These are phyloP conservation scores for Oryzias sinensis DNA, from an alignment of 2,797 vertebrate genomes.

Conservation along the genomic window DNA sequence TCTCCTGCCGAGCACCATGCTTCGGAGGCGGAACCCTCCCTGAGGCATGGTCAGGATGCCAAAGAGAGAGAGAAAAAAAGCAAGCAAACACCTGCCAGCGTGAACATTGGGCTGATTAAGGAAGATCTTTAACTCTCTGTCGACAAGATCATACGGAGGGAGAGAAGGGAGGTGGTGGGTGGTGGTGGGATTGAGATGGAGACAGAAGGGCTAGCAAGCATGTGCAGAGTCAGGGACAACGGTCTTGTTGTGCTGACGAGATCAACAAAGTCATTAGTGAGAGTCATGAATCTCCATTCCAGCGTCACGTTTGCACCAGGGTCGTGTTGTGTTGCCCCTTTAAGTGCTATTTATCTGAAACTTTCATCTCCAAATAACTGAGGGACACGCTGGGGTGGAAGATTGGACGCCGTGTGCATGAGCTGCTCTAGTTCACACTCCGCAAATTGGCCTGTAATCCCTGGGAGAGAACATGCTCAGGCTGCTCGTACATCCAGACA, in stretches of 20 bases:
- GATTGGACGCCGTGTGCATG: conserved; percentile 12
- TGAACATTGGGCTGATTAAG: conserved; percentile 78
- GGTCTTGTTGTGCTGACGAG: conserved; percentile 53
- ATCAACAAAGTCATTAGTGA: conserved; percentile 36
- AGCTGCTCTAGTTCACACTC: conserved; percentile 48
- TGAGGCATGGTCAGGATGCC: conserved; percentile 69
- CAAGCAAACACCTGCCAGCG: conserved; percentile 71
- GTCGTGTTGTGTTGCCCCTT: background rate
- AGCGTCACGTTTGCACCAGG: conserved; percentile 9
- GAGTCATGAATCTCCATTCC: background rate
- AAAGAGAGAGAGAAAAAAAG: conserved; percentile 50
- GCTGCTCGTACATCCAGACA: conserved; percentile 52
- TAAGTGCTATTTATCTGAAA: background rate
- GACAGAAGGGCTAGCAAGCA: conserved; percentile 20
- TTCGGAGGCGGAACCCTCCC: conserved; percentile 50
- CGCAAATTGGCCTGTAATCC: conserved; percentile 63
- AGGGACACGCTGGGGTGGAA: conserved; percentile 14
- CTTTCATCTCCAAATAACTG: conserved; percentile 10
- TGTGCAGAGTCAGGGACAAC: conserved; percentile 43
- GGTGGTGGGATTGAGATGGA: conserved; percentile 18
- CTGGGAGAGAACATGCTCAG: conserved; percentile 37
- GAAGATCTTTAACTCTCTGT: conserved; percentile 66
- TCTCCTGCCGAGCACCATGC: conserved; percentile 61
- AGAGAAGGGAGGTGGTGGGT: conserved; percentile 38
- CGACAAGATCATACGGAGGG: conserved; percentile 57